Evolutionary conservation across 2,888 invertebrate species (phyloP).

Genomic region (Chaetoderma sp.): DNA sequence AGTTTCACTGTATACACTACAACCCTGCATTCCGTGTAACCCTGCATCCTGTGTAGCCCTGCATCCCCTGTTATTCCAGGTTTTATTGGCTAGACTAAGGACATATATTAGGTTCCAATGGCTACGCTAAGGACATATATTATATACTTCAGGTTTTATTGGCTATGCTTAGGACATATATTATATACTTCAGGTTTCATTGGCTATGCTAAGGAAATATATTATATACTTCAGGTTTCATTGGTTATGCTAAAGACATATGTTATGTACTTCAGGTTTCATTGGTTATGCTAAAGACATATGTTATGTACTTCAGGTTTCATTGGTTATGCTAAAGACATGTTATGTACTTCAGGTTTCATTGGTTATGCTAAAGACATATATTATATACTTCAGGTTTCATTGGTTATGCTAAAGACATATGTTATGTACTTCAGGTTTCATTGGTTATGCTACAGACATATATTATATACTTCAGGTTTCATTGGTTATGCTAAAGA

Average conservation of each 20-base stretch:
- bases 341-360: no score
- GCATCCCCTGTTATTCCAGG: not conserved
- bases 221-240: conserved; percentile 80
- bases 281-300: conserved; percentile 86
- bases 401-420: no score
- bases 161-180: conserved; percentile 85
- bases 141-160: no score
- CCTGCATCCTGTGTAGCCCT: not conserved
- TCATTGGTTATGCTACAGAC: no score
- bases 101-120: no score
- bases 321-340: no score
- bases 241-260: conserved; percentile 86
- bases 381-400: no score
- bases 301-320: conserved; percentile 80
- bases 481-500: no score
- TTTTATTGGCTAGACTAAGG: conserved; percentile 78
- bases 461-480: no score
- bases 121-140: conserved; percentile 84
- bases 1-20: no score
- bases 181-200: conserved; percentile 79
- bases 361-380: no score
- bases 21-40: not conserved
- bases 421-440: no score
- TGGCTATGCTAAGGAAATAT: conserved; percentile 85
- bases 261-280: conserved; percentile 80